Evolutionary conservation across 2,888 invertebrate genomes (phyloP).

Genomic region (Apamea sordens): DNA sequence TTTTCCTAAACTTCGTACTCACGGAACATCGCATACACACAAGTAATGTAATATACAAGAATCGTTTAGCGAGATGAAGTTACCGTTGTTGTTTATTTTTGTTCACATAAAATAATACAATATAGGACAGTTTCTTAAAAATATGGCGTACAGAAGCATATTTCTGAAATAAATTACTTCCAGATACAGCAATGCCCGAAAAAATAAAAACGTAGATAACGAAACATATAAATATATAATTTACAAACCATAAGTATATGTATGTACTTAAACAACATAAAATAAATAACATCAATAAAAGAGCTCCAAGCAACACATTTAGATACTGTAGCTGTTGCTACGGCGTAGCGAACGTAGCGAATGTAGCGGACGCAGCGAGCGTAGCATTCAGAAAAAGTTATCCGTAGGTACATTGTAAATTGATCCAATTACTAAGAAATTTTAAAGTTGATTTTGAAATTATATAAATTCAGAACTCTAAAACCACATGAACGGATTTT

Average conservation of each 20-base stretch:
- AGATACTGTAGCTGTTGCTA: slow-evolving; percentile 24
- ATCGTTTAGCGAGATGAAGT: slow-evolving; percentile 36
- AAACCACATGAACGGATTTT: not conserved
- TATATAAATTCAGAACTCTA: not conserved
- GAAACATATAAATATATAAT: not conserved
- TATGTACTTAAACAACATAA: not conserved
- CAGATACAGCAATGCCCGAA: not conserved
- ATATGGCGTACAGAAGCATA: not conserved
- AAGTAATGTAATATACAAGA: slow-evolving; percentile 20
- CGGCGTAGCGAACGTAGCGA: slow-evolving; percentile 18
- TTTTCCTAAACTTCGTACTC: slow-evolving; percentile 35
- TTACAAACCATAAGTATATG: not conserved
- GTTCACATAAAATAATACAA: slow-evolving; percentile 8
- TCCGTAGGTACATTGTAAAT: not conserved
- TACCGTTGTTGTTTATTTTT: slow-evolving; percentile 40
- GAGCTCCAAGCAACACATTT: not conserved
- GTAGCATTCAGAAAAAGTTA: slow-evolving; percentile 4
- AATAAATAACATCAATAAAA: not conserved
- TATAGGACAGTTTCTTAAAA: slow-evolving; percentile 13
- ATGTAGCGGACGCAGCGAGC: too few species aligned
- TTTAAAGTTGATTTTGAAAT: not conserved
- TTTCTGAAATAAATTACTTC: slow-evolving; percentile 2
- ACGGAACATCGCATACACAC: slow-evolving; percentile 21
- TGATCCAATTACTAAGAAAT: not conserved
- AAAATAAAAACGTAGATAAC: not conserved